Base-by-base conservation (phyloP, 1,140 invertebrate genomes). In the Eumeta japonica region DNA sequence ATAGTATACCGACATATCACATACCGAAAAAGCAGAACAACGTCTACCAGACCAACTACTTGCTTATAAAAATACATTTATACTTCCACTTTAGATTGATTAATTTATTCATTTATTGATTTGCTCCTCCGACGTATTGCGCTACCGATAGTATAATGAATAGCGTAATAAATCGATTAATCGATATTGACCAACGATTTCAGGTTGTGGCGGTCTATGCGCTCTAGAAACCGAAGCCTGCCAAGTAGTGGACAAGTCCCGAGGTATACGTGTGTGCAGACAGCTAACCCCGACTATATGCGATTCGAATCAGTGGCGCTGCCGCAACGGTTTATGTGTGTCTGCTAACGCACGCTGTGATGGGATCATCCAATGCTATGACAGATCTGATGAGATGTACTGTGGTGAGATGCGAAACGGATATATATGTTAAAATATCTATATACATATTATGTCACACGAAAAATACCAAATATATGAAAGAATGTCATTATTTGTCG, bases 331-430 rank as follows among this genome's bases (percentile, higher is more conserved):
- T 2, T 68, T 89, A 28, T 91, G 88, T 54, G 83, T 91, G 17
- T 77, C 81, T 2, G 58, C 75, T 11, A 70, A 67, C 1, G 82
- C 84, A 35, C 77, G 80, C 10, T 92, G 89, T 65, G 86, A 92
- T 58, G 88, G 88, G 15, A 73, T 81, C 15, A 80, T 87, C 48
- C 85, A 91, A 58, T 92, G 89, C 63, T 87, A 82, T 44, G 86
- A 91, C 56, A 79, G 83, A 56, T 84, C 83, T n/a, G 88, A 91
- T 64, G 89, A 91, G 75, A 74, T 79, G 43, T 77, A 86, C 62
- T 92, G 89, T 59, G 79, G 87, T 90, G 75, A 80, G 75, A 62
- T 43, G 46, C 28, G 16, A 7, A 17, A 5, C 7, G 35, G 11
- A 16, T 16, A 40, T n/a, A 10, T 3, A 16, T 40, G 12, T 7